Evolutionary conservation across 2,797 vertebrate genomes (phyloP).

Genomic region (Lagorchestes hirsutus): DNA sequence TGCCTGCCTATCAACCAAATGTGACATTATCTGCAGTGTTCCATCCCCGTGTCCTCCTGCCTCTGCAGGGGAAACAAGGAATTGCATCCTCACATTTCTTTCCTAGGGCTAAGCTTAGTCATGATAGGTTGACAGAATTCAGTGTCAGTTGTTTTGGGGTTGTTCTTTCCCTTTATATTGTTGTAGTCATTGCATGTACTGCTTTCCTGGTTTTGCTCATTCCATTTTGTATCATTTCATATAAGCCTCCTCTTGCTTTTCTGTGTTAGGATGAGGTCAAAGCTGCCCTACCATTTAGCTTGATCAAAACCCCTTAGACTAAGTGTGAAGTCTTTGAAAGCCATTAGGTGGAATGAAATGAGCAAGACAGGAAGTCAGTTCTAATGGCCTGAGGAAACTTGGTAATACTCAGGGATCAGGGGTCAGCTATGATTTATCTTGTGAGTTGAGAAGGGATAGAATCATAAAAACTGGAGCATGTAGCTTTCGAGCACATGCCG

Average conservation of each 20-base stretch:
- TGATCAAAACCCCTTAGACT: not conserved
- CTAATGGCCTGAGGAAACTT: not conserved
- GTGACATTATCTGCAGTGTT: not conserved
- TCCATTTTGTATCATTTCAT: not conserved
- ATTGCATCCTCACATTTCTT: not conserved
- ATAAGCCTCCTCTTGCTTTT: not conserved
- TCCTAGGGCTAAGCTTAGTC: not conserved
- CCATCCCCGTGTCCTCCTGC: not conserved
- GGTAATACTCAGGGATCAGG: not conserved
- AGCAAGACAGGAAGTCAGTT: not conserved
- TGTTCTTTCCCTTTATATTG: not conserved
- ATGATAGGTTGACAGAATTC: not conserved
- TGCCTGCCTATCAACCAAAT: not conserved
- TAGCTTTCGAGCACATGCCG: not conserved
- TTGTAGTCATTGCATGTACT: not conserved
- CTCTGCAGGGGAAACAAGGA: not conserved
- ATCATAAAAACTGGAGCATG: not conserved
- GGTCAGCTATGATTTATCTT: not conserved
- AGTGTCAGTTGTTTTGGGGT: not conserved
- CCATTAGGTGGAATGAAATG: not conserved
- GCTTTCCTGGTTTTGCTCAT: not conserved
- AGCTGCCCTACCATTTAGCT: not conserved
- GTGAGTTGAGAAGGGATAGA: not conserved
- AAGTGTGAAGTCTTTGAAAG: not conserved
- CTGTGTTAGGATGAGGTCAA: not conserved